Conservation (phyloP, 2,888 invertebrate species). For the Drosophila nigricruria region DNA sequence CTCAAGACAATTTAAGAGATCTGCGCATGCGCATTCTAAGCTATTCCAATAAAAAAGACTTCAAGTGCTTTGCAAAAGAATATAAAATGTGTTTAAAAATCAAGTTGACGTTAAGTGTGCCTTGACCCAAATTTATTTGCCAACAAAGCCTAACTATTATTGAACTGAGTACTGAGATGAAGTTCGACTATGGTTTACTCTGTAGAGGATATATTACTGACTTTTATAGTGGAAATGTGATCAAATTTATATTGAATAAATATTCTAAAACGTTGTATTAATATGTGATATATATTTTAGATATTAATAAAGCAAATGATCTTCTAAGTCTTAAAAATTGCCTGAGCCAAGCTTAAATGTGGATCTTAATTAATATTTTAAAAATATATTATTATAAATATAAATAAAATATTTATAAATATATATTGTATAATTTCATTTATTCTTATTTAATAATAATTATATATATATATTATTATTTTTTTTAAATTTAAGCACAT, state of each 20-base stretch:
- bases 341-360: neutral
- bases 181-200: slow-evolving; percentile 11
- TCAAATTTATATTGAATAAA: too few species aligned
- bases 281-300: too few species aligned
- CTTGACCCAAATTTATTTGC: slow-evolving; percentile 39
- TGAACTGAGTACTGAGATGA: neutral
- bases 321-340: neutral
- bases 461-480: too few species aligned
- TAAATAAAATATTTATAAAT: neutral
- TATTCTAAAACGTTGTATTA: too few species aligned
- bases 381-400: too few species aligned
- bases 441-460: neutral
- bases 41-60: neutral
- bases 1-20: neutral
- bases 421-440: neutral
- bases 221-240: too few species aligned
- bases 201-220: neutral
- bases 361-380: neutral
- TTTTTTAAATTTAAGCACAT: too few species aligned
- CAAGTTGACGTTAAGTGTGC: slow-evolving; percentile 28
- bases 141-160: slow-evolving; percentile 4
- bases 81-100: slow-evolving; percentile 5
- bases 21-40: slow-evolving; percentile 7
- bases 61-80: slow-evolving; percentile 9
- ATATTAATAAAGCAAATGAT: too few species aligned